Base-by-base conservation (phyloP, 2,797 vertebrate species). In the Propithecus perrieri region DNA sequence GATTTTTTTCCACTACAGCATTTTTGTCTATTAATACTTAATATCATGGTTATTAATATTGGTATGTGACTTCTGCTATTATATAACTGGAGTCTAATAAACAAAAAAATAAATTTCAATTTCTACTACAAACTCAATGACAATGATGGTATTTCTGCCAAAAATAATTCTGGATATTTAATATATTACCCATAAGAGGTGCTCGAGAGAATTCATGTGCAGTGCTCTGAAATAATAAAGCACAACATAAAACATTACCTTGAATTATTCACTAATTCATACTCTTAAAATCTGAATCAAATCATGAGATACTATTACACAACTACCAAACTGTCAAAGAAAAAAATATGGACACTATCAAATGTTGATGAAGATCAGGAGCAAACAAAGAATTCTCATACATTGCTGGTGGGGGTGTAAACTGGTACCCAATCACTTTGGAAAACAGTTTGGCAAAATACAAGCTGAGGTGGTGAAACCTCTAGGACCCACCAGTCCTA, bases 231-330 rank as follows among this genome's bases (percentile, higher is more conserved):
- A 81, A 86, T 80, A 74, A 80, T 33, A 46, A 46, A 46, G 46
- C 46, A 46, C 22, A 18, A 76, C 61, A 69, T 38, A 92, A 61
- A 35, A 63, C 33, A 61, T 41, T 72, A 78, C 55, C 38, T 83
- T 65, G 35, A 89, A 85, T 48, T 71, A 85, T 46, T 78, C 53
- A 63, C 46, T 35, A 79, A 89, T 53, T 65, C 55, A 55, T n/a
- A 89, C 55, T 84, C 83, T 63, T 46, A 87, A 91, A 87, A 71
- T 33, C 69, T 61, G 50, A 78, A n/a, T 85, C 46, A 91, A 91
- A 81, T 74, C n/a, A 84, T 20, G 53, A 71, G 14, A 78, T n/a
- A 80, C 46, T 93, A 91, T 83, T 69, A 87, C 15, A 91, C 22
- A 69, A 4, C 61, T 33, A 76, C 38, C 30, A 65, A 94, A 83